A percentile compares a stretch with the other conserved stretches of the same genome.
These are phyloP conservation scores for Gasterosteus aculeatus DNA, from an alignment of 2,113 vertebrate species.

Conservation along the genomic window DNA sequence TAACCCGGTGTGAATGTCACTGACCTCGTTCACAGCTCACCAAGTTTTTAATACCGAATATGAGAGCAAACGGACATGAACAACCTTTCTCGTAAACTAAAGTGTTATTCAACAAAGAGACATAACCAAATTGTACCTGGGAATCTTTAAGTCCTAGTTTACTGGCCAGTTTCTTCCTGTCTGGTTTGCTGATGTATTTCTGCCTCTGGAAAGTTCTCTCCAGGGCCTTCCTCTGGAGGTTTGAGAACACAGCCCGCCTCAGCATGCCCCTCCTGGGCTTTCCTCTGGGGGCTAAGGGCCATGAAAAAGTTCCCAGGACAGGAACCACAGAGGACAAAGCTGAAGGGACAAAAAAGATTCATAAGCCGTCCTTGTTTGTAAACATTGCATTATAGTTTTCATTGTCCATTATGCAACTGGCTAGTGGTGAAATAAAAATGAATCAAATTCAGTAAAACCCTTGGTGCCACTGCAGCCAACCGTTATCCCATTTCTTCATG, in stretches of 20 bases:
- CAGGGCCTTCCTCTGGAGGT: slow-evolving; percentile 94
- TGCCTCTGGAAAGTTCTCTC: slow-evolving; percentile 99
- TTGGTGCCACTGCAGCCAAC: too few species aligned
- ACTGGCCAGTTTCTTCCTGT: slow-evolving; percentile 92
- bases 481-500: neutral
- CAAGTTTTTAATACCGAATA: neutral
- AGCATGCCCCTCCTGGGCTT: slow-evolving; percentile 97
- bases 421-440: neutral
- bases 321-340: slow-evolving; percentile 90
- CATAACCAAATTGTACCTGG: slow-evolving; percentile 82
- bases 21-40: neutral
- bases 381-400: neutral
- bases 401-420: neutral
- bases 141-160: slow-evolving; percentile 97
- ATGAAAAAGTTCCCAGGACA: slow-evolving; percentile 95
- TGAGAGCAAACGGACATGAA: neutral
- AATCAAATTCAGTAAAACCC: neutral
- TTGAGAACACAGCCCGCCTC: slow-evolving; percentile 94
- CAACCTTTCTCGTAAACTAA: too few species aligned
- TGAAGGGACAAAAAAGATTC: slow-evolving; percentile 57
- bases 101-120: neutral
- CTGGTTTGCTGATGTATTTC: slow-evolving; percentile 99
- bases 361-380: neutral
- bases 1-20: neutral
- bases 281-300: slow-evolving; percentile 90